Evolutionary conservation across 2,888 invertebrate genomes (phyloP), one percentile per base, ranked within the genome.

Genomic region (Gymnoscelis rufifasciata): DNA sequence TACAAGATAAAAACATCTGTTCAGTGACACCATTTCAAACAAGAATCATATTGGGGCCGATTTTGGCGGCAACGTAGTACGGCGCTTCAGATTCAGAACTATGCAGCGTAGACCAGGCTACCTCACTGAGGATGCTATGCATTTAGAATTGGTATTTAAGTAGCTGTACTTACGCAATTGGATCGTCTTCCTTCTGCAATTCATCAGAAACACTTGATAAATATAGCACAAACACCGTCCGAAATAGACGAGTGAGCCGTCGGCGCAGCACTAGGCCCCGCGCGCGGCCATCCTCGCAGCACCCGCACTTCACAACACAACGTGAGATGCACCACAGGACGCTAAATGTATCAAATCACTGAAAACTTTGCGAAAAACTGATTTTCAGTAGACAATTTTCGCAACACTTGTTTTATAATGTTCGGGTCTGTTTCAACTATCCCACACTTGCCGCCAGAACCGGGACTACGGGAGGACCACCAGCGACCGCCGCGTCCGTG

Each of bases 161-260:
- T 47, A 41, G 33, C 14, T 50, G 19, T 74, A 86, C 86, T 86
- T 83, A 86, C 86, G 84, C 83, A 83, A 83, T 81, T 82, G 73
- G 29, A 47, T 60, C 60, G 65, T 64, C 71, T 74, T 65, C 68
- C 62, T 59, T 59, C 55, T 65, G 67, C 66, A 75, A 75, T 76
- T 74, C 76, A 83, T 78, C 75, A 75, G 75, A 73, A 43, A 73
- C 65, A 66, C 64, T 62, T 57, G 71, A 56, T 81, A 82, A 69
- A 74, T 77, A 74, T 83, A 83, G 81, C 71, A 67, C 66, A 60
- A 71, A 66, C 62, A 69, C 62, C 66, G 77, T 84, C 82, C 72
- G 73, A 84, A 87, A 83, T 83, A 86, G 83, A 65, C 56, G 31
- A 33, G 19, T 19, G 19, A 19, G 19, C 19, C 19, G 19, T 5